phyloP scores from a whole-genome alignment of 2,113 vertebrate species.

The Todiramphus saurophagus region DNA sequence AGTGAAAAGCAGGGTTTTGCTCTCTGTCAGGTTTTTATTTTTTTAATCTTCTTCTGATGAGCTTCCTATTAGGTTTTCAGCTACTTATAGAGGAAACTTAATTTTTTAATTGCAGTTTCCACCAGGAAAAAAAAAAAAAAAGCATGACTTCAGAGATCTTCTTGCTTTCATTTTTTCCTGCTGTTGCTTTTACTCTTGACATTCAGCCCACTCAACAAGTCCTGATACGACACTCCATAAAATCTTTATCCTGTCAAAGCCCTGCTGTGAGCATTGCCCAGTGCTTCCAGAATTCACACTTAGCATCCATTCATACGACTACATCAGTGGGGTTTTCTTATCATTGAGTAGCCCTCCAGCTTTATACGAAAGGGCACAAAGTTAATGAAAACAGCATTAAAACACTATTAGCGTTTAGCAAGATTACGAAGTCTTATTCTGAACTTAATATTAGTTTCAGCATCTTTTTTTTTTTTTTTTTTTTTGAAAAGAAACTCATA shows the following conservation, averaged over 20 bases:
- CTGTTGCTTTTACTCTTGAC: conserved; percentile 44
- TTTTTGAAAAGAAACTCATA: not conserved
- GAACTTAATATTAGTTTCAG: not conserved
- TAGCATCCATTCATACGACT: conserved; percentile 23
- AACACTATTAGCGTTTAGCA: conserved; percentile 45
- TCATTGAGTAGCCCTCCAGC: conserved; percentile 52
- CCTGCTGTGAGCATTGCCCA: conserved; percentile 56
- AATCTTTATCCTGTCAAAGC: conserved; percentile 64
- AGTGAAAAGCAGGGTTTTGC: not conserved
- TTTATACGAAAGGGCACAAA: conserved; percentile 58
- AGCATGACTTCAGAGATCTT: not conserved
- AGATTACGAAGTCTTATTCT: conserved; percentile 21
- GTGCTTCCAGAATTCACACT: conserved; percentile 53
- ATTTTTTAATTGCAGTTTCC: conserved; percentile 35
- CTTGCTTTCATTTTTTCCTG: not conserved
- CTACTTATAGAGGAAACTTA: not conserved
- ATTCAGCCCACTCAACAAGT: conserved; percentile 54
- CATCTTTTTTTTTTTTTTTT: not conserved
- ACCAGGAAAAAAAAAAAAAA: not conserved
- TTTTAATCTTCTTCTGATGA: conserved; percentile 21
- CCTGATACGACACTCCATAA: conserved; percentile 44
- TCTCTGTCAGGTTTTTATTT: not conserved
- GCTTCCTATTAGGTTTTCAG: not conserved
- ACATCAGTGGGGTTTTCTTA: conserved; percentile 41
- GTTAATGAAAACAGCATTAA: conserved; percentile 71